Conservation (phyloP, 1,140 invertebrate genomes). For the Rhyzopertha dominica region DNA sequence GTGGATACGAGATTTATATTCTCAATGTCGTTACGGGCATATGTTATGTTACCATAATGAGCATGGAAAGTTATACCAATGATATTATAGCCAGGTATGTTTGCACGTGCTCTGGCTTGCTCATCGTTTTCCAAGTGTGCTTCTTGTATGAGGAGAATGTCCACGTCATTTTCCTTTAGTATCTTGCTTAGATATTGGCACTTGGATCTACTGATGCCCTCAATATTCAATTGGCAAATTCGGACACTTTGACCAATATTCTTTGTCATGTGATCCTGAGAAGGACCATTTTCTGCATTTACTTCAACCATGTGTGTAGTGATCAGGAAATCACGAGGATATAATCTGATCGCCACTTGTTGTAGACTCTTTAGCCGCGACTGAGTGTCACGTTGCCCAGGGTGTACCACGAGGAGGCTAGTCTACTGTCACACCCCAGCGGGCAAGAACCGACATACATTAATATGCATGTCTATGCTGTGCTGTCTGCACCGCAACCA, state of each 20-base stretch:
- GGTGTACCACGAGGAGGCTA: too few relatives aligned
- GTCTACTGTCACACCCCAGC: too few relatives aligned
- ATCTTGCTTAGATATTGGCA: conserved; percentile 3
- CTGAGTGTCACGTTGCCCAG: too few relatives aligned
- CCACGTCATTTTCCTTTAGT: background rate
- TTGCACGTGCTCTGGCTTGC: conserved; percentile 12
- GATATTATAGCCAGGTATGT: conserved; percentile 13
- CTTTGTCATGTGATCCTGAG: conserved; percentile 1
- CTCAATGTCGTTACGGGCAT: background rate
- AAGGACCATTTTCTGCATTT: background rate
- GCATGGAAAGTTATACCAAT: conserved; percentile 6
- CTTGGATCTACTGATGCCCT: conserved; percentile 1
- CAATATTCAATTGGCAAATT: background rate
- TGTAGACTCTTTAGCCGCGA: background rate
- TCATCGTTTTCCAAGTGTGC: conserved; percentile 12
- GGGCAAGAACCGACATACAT: too few relatives aligned
- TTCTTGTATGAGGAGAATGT: conserved; percentile 13
- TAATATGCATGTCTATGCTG: too few relatives aligned
- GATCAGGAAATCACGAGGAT: conserved; percentile 1
- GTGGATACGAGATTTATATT: background rate
- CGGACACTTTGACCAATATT: background rate
- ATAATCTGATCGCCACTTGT: background rate
- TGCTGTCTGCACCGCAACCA: too few relatives aligned
- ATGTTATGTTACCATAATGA: background rate
- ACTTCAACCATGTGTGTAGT: conserved; percentile 1